Evolutionary conservation across 1,140 invertebrate species (phyloP), one percentile per base, ranked within the genome.

Genomic region (Zaprionus tsacasi): DNA sequence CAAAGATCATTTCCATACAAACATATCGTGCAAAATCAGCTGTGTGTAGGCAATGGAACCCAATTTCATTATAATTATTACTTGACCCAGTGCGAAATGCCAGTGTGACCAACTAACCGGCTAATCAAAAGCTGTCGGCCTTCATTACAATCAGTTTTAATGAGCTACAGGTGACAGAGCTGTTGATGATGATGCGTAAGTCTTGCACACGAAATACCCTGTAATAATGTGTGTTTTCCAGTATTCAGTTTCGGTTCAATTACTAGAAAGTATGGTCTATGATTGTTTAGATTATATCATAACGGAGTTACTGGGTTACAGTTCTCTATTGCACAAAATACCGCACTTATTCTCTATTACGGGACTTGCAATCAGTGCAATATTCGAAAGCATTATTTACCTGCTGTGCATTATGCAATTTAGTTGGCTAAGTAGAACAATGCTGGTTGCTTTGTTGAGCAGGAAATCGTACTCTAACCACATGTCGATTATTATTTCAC

Each of bases 341-440:
- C 15, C 27, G 17, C 7, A 35, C 11, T 36, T 36, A 11, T 27
- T 3, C 13, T 8, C 40, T 8, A 10, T 25, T 45, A 21, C 69
- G 50, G 61, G 15, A 54, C 52, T 66, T 58, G 21, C 36, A 60
- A 54, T 66, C 40, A 45, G 40, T 66, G 64, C 17, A 33, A 55
- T 38, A 61, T 35, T 54, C 54, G 67, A 21, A 40, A 50, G 3
- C 5, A 27, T 50, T 57, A 40, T 56, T 36, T 33, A 13, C 56
- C 27, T 64, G 35, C n/a, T 67, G 58, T 67, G 58, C 58, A 74
- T 74, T 74, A 69, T 59, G 66, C 58, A 68, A 74, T 74, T 74
- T 69, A 61, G 50, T 56, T 56, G 58, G 66, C 61, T n/a, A 59
- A 74, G 57, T 69, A 74, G 71, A 74, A 69, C 57, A 69, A 15